phyloP scores from a whole-genome alignment of 2,113 vertebrate species.

The Passerina amoena region DNA sequence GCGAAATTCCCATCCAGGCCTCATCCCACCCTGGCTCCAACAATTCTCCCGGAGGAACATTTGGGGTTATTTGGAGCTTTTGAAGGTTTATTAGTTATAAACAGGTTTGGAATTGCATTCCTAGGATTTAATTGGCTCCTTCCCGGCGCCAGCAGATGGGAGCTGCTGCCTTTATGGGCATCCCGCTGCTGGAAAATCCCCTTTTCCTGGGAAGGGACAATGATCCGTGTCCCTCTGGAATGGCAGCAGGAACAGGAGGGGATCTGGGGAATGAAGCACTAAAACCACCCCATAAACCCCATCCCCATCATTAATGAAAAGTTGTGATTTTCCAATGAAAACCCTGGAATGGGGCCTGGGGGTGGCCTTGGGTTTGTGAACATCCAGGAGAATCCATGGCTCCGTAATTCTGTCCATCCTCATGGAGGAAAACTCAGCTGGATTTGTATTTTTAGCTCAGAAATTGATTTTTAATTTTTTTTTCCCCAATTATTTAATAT shows the following conservation, averaged over 20 bases:
- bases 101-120: neutral
- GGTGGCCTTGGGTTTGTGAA: no score
- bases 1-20: neutral
- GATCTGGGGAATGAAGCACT: neutral
- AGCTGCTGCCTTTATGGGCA: neutral
- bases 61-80: neutral
- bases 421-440: accelerated
- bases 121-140: neutral
- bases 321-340: neutral
- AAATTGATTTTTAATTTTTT: neutral
- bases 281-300: neutral
- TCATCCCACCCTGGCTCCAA: neutral
- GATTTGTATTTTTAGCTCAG: neutral
- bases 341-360: neutral
- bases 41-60: neutral
- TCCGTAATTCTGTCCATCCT: neutral
- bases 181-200: neutral
- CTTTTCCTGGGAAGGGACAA: neutral
- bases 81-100: neutral
- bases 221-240: neutral
- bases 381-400: neutral
- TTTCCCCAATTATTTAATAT: neutral
- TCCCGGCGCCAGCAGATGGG: neutral
- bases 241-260: neutral
- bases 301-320: neutral